Percentiles rank a stretch among this genome's conserved stretches.
phyloP scores from a whole-genome alignment of 2,113 vertebrate genomes.

The Lasiurus cinereus region DNA sequence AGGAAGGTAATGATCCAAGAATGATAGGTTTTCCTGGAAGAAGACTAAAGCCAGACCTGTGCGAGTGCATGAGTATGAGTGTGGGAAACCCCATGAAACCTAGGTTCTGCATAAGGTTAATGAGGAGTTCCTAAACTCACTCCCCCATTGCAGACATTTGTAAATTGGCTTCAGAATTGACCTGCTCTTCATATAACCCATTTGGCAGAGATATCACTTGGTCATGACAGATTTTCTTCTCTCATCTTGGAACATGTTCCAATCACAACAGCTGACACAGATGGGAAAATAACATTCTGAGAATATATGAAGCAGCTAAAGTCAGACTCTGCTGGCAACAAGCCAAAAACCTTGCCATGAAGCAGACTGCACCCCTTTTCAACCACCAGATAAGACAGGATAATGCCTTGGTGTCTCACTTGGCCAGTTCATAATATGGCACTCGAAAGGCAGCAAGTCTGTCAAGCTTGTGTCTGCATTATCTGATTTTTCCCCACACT shows the following conservation, averaged over 20 bases:
- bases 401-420: constrained; percentile 86
- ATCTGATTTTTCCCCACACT: constrained; percentile 80
- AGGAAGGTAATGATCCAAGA: background rate
- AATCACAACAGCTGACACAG: constrained; percentile 5
- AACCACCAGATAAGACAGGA: constrained; percentile 79
- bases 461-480: constrained; percentile 82
- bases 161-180: background rate
- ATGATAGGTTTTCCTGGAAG: background rate
- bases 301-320: constrained; percentile 1
- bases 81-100: background rate
- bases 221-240: background rate
- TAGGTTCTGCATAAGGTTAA: background rate
- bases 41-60: background rate
- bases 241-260: background rate
- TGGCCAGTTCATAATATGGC: constrained; percentile 85
- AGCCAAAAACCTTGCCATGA: constrained; percentile 78
- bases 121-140: background rate
- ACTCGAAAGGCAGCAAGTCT: constrained; percentile 76
- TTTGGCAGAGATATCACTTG: background rate
- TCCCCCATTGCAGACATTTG: constrained; percentile 6
- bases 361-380: constrained; percentile 82
- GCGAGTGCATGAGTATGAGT: background rate
- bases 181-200: background rate
- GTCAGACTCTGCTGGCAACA: constrained; percentile 57
- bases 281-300: background rate